Conservation (phyloP, 2,797 vertebrate species). For the Discoglossus pictus region DNA sequence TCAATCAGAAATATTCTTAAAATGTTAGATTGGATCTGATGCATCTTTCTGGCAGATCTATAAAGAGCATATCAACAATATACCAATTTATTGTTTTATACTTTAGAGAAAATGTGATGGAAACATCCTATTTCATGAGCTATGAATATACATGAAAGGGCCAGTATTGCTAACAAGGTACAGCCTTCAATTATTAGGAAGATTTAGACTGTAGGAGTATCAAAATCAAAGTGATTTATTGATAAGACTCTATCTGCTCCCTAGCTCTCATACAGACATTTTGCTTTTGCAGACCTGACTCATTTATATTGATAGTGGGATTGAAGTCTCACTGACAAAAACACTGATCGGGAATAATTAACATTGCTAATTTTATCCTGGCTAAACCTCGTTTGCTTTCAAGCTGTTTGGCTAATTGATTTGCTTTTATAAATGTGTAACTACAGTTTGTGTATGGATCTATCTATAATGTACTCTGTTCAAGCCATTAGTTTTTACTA, state of each 20-base stretch:
- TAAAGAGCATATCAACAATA: too few species aligned
- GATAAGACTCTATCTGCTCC: neutral
- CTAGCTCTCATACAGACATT: neutral
- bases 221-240: constrained; percentile 2
- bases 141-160: too few species aligned
- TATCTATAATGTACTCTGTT: neutral
- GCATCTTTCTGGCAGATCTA: too few species aligned
- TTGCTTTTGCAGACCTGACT: constrained; percentile 2
- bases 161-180: too few species aligned
- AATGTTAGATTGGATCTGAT: too few species aligned
- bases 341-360: constrained; percentile 20
- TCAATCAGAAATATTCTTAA: too few species aligned
- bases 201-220: too few species aligned
- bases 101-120: too few species aligned
- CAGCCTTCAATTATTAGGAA: too few species aligned
- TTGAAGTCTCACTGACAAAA: neutral
- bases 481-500: constrained; percentile 6
- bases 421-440: constrained; percentile 29
- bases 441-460: neutral
- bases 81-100: too few species aligned
- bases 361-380: constrained; percentile 33
- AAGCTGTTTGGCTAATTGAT: constrained; percentile 32
- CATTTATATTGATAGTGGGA: constrained; percentile 7
- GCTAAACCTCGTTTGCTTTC: constrained; percentile 28
- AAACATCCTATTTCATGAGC: too few species aligned